Evolutionary conservation across 2,888 invertebrate genomes (phyloP), one percentile per base, ranked within the genome.

Genomic region (Creontiades dilutus): DNA sequence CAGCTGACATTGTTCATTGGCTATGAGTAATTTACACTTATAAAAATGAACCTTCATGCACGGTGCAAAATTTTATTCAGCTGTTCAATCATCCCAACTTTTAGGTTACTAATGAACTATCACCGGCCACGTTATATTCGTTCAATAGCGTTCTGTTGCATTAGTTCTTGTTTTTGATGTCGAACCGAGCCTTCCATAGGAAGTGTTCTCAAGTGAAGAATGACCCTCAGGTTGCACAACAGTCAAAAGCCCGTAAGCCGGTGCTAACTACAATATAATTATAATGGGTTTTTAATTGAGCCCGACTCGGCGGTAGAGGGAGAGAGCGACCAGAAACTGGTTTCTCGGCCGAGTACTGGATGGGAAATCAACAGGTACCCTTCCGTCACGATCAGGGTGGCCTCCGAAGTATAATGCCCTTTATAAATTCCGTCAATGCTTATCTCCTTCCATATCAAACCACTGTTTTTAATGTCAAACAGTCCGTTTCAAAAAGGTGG

Each of bases 201-300:
- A 37, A 37, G 80, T 47, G 14, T 46, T 52, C 19, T 19, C 27
- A 27, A 48, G 82, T 82, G 82, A 52, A 48, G 52, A 82, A 52
- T 52, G 82, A 82, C 23, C 52, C 11, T 14, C 16, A 19, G 13
- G 52, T 82, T 82, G 82, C 52, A 52, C 52, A 82, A 82, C 52
- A 82, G 47, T 48, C 47, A 46, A 46, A 52, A 85, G 23, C 47
- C 86, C 86, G 86, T 86, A 86, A 86, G 86, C 76, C 75, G 86
- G 86, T 86, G 86, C 86, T 86, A 86, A 86, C 86, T 86, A 86
- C 86, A 86, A 86, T 86, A 86, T 86, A 86, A 86, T 86, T 86
- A 86, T 86, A 86, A 86, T 86, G 76, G 86, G 75, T 23, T 86
- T 86, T 86, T 86, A 86, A 86, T 86, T 86, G 86, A 86, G 86